These are phyloP conservation scores for Oreortyx pictus DNA, from an alignment of 2,797 vertebrate genomes.

Conservation along the genomic window DNA sequence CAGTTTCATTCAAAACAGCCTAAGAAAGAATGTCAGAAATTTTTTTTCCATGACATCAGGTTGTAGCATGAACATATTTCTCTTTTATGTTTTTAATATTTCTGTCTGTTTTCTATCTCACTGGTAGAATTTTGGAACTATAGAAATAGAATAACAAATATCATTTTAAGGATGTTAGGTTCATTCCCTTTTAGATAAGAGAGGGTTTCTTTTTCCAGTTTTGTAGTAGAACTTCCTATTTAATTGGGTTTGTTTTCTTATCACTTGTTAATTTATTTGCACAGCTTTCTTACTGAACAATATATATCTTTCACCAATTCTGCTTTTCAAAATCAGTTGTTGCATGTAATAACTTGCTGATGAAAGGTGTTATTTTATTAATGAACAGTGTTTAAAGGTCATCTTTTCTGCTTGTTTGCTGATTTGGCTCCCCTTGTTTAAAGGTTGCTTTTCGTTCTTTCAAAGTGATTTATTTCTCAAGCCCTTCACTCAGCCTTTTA, in stretches of 20 bases:
- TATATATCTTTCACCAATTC: background rate
- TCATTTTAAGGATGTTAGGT: constrained; percentile 6
- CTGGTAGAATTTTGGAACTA: background rate
- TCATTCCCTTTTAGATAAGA: background rate
- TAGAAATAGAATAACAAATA: background rate
- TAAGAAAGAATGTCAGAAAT: background rate
- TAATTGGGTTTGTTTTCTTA: constrained; percentile 52
- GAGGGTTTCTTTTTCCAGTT: background rate
- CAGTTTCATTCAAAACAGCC: background rate
- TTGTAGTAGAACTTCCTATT: background rate
- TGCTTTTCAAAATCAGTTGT: constrained; percentile 17
- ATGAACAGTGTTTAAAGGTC: background rate
- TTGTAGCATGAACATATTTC: background rate
- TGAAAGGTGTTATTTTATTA: constrained; percentile 14
- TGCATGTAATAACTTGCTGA: background rate
- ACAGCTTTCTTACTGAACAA: constrained; percentile 23
- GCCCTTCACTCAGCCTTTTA: constrained; percentile 34
- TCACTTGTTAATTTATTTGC: constrained; percentile 12
- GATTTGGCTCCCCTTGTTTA: background rate
- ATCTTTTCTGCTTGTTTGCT: constrained; percentile 21
- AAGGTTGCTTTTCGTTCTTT: constrained; percentile 16
- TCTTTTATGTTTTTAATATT: background rate
- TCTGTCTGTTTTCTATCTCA: background rate
- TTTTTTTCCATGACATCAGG: background rate
- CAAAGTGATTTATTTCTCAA: constrained; percentile 22